phyloP scores from a whole-genome alignment of 2,113 vertebrate genomes.

The Amia ocellicauda region DNA sequence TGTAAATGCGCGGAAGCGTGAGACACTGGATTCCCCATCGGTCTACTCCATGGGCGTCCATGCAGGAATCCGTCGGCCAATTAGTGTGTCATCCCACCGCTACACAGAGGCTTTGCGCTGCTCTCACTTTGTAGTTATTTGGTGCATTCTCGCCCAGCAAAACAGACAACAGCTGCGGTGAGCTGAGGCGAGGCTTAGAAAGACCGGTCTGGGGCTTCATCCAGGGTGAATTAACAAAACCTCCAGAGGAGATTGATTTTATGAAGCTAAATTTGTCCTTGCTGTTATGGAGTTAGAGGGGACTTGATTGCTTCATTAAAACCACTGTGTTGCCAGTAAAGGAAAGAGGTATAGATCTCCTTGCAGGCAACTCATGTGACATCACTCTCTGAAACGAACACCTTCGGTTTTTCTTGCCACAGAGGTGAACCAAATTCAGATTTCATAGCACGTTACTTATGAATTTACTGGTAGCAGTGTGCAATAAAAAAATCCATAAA shows the following conservation, averaged over 20 bases:
- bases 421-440: too few species aligned
- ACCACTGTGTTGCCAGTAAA: too few species aligned
- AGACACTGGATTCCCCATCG: background rate
- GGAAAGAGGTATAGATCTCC: too few species aligned
- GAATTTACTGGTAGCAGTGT: too few species aligned
- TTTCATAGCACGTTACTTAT: too few species aligned
- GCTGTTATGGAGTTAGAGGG: too few species aligned
- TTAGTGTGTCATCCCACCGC: slow-evolving; percentile 7
- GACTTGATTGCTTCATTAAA: too few species aligned
- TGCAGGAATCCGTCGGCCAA: slow-evolving; percentile 1
- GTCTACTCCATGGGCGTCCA: background rate
- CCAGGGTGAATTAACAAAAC: too few species aligned
- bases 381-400: background rate
- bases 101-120: background rate
- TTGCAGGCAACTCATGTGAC: background rate
- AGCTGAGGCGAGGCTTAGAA: too few species aligned
- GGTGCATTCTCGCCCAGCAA: background rate
- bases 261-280: too few species aligned
- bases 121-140: background rate
- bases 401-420: background rate
- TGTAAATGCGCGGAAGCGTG: background rate
- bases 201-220: background rate
- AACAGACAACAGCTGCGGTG: background rate
- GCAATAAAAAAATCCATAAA: too few species aligned
- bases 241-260: too few species aligned